Percentiles rank a stretch among this genome's conserved stretches.
Conservation (phyloP, 2,888 invertebrate genomes). For the Thelaira solivaga region DNA sequence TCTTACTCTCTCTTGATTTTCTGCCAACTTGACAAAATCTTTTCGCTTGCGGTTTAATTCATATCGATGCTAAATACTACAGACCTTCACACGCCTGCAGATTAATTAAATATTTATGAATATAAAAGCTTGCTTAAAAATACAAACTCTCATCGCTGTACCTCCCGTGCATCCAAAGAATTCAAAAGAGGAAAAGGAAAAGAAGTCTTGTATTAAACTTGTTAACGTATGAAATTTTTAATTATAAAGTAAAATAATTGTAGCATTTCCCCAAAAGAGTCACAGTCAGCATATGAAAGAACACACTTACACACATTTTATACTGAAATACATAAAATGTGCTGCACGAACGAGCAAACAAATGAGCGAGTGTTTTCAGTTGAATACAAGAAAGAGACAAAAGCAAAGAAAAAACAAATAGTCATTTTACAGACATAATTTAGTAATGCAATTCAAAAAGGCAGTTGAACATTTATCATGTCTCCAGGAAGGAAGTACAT, state of each 20-base stretch:
- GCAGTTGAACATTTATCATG: background rate
- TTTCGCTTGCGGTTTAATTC: background rate
- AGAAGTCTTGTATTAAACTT: conserved; percentile 6
- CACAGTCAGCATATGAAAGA: background rate
- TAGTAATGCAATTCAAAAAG: background rate
- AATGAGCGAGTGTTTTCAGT: too few species aligned
- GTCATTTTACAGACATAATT: background rate
- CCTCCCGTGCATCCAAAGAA: background rate
- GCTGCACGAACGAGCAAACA: too few species aligned
- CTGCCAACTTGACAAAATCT: conserved; percentile 6
- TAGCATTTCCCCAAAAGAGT: conserved; percentile 22
- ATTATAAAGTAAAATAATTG: conserved; percentile 21
- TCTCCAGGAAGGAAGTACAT: background rate
- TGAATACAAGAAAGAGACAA: background rate
- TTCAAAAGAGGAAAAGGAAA: background rate
- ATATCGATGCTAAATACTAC: background rate
- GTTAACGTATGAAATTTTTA: conserved; percentile 14
- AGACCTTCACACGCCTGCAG: too few species aligned
- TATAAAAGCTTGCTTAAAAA: conserved; percentile 10
- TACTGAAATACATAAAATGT: too few species aligned
- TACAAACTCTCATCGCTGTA: background rate
- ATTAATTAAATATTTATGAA: conserved; percentile 43
- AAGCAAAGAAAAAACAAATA: background rate
- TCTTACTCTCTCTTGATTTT: background rate
- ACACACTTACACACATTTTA: background rate